phyloP scores from a whole-genome alignment of 2,797 vertebrate species.

The Propithecus perrieri region DNA sequence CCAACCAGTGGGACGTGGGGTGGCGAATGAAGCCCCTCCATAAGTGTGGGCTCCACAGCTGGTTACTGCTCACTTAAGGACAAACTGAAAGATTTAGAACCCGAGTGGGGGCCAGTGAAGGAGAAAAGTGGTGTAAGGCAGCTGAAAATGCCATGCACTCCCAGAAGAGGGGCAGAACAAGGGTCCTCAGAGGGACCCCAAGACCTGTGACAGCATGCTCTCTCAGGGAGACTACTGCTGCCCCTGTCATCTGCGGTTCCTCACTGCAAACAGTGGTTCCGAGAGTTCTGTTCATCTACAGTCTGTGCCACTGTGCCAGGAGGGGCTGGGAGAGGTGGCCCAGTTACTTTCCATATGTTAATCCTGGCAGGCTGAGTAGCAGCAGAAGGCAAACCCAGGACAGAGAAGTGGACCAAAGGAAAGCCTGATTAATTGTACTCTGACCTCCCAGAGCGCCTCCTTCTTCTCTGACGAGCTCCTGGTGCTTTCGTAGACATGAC shows the following conservation, averaged over 20 bases:
- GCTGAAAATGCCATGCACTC: not conserved
- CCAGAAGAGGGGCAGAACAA: not conserved
- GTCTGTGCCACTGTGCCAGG: not conserved
- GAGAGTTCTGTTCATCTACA: not conserved
- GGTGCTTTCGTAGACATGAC: not conserved
- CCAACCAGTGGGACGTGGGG: not conserved
- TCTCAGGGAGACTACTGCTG: not conserved
- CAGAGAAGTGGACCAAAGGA: not conserved
- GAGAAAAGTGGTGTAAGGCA: not conserved
- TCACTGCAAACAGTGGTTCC: not conserved
- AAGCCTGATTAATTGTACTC: constrained; percentile 10
- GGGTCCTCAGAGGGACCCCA: not conserved
- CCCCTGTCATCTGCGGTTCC: not conserved
- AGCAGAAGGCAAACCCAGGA: not conserved
- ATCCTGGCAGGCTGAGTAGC: not conserved
- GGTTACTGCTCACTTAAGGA: not conserved
- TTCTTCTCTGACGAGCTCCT: not conserved
- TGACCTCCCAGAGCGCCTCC: not conserved
- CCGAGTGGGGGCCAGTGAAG: not conserved
- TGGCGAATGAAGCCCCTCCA: not conserved
- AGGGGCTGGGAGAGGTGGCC: not conserved
- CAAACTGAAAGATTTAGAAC: not conserved
- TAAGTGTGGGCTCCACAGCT: not conserved
- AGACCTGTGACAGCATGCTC: not conserved
- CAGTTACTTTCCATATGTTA: not conserved